phyloP scores from a whole-genome alignment of 2,113 vertebrate genomes.

The Hemiprocne comata region DNA sequence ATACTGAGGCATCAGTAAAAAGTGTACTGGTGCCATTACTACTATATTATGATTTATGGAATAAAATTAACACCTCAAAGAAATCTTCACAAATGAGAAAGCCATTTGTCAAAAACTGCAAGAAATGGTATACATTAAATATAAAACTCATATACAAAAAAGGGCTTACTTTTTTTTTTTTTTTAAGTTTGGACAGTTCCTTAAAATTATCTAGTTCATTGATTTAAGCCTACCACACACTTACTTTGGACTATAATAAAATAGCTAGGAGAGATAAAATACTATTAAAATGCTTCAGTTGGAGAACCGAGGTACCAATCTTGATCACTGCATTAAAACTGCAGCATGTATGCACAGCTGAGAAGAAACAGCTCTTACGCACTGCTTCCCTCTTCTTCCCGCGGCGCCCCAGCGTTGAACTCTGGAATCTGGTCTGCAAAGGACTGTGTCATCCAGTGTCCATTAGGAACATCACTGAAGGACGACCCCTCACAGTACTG shows the following conservation, averaged over 20 bases:
- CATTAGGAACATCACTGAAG: constrained; percentile 78
- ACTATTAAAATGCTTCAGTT: constrained; percentile 72
- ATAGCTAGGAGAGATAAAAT: constrained; percentile 62
- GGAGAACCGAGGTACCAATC: constrained; percentile 70
- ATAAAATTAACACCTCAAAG: constrained; percentile 52
- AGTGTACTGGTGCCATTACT: constrained; percentile 39
- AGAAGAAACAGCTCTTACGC: constrained; percentile 32
- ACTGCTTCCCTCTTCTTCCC: constrained; percentile 44
- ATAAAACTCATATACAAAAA: constrained; percentile 77
- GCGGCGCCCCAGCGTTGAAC: neutral
- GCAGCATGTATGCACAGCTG: constrained; percentile 50
- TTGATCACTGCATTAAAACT: constrained; percentile 78
- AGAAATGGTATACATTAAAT: constrained; percentile 72
- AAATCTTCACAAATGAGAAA: constrained; percentile 66
- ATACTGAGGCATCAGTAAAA: constrained; percentile 49
- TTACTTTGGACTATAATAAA: constrained; percentile 52
- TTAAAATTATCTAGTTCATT: constrained; percentile 65
- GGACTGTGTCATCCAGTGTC: constrained; percentile 87
- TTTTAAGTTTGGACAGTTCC: constrained; percentile 5
- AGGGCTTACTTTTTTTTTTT: constrained; percentile 2
- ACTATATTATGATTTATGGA: constrained; percentile 31
- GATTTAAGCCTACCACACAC: constrained; percentile 65
- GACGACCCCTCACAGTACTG: constrained; percentile 48
- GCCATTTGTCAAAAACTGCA: constrained; percentile 70
- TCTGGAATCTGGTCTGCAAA: constrained; percentile 86